Base-by-base conservation (phyloP, 2,113 vertebrate genomes). In the Phoenicopterus ruber region DNA sequence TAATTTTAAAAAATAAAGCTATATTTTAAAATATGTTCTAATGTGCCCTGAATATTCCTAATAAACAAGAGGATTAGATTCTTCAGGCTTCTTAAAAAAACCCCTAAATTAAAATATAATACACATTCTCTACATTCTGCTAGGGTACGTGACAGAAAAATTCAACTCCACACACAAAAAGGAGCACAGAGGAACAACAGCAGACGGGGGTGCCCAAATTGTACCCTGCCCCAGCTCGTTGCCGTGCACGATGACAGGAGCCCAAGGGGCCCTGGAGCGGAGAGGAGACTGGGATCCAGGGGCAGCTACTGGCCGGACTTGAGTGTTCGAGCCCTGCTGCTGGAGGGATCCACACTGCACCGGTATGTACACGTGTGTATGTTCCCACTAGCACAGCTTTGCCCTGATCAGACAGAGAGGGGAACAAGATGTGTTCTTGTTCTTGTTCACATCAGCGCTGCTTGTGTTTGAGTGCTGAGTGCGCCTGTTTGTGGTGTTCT, bases 381-480 rank as follows among this genome's bases (percentile, higher is more conserved):
- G n/a, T n/a, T 52, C 13, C 24, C 18, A n/a, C 13, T 66, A 74
- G 20, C 5, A 57, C 22, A 40, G 11, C 9, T 61, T 57, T 14
- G 7, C 50, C 17, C 22, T 71, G 31, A 25, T 46, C 12, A n/a
- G 32, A 26, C 10, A 54, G 49, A 31, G 58, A 65, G 5, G 6
- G 12, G 32, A 79, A 44, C 8, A 50, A 62, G 31, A 32, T 6
- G 11, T n/a, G n/a, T n/a, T n/a, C n/a, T n/a, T n/a, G n/a, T n/a
- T n/a, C n/a, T n/a, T n/a, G n/a, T n/a, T n/a, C n/a, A n/a, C 24
- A 9, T 13, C 0, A 0, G 17, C 38, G 8, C 4, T 63, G 8
- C 7, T 26, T 46, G 50, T 7, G 6, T 61, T 14, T 61, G 10
- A 38, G 25, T 46, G 19, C 12, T 55, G 73, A 34, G 9, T 19